Evolutionary conservation across 2,888 invertebrate species (phyloP).

Genomic region (Eupithecia subumbrata): DNA sequence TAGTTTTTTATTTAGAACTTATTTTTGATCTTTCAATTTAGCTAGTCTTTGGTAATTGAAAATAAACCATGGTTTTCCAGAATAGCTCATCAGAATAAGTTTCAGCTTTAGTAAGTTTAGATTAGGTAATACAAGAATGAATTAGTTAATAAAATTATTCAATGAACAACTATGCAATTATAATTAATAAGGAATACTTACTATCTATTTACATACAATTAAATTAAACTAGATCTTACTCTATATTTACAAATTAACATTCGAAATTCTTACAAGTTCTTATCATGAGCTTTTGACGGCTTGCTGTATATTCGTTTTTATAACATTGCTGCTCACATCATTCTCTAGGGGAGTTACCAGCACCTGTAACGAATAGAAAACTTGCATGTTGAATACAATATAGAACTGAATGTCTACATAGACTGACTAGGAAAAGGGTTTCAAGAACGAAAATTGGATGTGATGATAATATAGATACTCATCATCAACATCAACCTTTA

Average conservation of each 20-base stretch:
- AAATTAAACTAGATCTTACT: constrained; percentile 14
- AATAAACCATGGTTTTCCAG: neutral
- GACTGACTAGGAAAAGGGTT: neutral
- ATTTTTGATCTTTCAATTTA: neutral
- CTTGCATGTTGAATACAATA: neutral
- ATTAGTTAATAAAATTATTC: neutral
- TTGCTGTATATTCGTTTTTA: constrained; percentile 64
- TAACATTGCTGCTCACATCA: constrained; percentile 53
- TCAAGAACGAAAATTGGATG: neutral
- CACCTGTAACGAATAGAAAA: constrained; percentile 59
- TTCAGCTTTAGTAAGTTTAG: neutral
- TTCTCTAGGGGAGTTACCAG: constrained; percentile 70
- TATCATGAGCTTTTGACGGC: constrained; percentile 66
- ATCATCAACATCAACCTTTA: no score
- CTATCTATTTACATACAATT: neutral
- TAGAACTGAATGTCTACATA: neutral
- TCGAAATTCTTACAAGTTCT: constrained; percentile 53
- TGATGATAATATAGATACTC: neutral
- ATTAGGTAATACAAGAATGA: neutral
- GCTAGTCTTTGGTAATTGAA: neutral
- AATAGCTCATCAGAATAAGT: neutral
- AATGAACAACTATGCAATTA: neutral
- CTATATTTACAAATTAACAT: constrained; percentile 62
- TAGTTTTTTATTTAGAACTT: neutral
- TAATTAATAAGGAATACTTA: neutral